These are phyloP conservation scores for Myotis lucifugus DNA, from an alignment of 2,113 vertebrate genomes.

Conservation along the genomic window DNA sequence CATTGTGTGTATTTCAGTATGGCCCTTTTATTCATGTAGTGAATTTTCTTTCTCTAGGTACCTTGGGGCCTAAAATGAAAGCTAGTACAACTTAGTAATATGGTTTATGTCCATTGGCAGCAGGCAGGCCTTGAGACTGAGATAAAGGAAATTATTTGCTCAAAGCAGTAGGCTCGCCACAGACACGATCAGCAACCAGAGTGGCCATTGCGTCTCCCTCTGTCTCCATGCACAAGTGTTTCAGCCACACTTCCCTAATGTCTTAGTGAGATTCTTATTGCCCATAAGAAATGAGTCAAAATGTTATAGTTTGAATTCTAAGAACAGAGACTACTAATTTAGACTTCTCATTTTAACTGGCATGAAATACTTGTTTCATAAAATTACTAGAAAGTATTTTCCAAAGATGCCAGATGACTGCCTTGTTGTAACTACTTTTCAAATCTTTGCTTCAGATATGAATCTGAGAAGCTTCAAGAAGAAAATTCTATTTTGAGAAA, in stretches of 20 bases:
- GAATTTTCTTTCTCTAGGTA: conserved; percentile 4
- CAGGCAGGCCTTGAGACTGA: neutral
- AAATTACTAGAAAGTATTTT: conserved; percentile 71
- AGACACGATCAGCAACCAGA: neutral
- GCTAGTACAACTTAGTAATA: neutral
- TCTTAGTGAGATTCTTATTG: conserved; percentile 26
- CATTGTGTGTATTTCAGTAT: neutral
- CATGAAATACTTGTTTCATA: conserved; percentile 50
- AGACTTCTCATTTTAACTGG: conserved; percentile 63
- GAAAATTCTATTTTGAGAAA: conserved; percentile 88
- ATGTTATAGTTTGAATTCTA: conserved; percentile 55
- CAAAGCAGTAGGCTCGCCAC: neutral
- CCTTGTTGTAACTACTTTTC: conserved; percentile 49
- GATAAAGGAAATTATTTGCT: neutral
- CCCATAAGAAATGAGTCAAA: conserved; percentile 46
- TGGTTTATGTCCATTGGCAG: neutral
- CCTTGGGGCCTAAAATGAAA: neutral
- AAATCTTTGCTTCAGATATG: conserved; percentile 83
- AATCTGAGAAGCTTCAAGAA: conserved; percentile 89
- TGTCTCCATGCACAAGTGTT: neutral
- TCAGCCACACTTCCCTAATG: neutral
- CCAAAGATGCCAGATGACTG: conserved; percentile 55
- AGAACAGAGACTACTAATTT: conserved; percentile 63
- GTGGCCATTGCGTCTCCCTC: neutral
- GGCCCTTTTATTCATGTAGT: neutral